phyloP scores from a whole-genome alignment of 2,888 invertebrate species.

The Lycocerus yunnanus region DNA sequence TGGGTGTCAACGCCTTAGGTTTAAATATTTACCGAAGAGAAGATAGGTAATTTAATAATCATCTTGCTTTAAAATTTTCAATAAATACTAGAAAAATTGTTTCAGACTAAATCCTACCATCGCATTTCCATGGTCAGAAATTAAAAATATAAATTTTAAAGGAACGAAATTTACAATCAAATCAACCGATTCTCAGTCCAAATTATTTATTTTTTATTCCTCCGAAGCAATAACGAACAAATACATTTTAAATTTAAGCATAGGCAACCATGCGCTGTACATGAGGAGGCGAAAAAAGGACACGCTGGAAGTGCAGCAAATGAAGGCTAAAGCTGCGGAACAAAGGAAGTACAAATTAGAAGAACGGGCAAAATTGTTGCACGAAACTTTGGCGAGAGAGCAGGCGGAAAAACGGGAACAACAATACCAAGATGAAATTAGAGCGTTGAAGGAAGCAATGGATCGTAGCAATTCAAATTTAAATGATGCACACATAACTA shows the following conservation, averaged over 20 bases:
- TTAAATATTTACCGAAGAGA: slow-evolving; percentile 97
- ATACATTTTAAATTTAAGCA: slow-evolving; percentile 94
- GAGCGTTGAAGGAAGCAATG: slow-evolving; percentile 90
- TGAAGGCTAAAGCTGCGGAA: slow-evolving; percentile 97
- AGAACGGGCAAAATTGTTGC: slow-evolving; percentile 89
- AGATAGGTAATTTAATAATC: slow-evolving; percentile 74
- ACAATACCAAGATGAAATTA: slow-evolving; percentile 90
- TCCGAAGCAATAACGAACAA: slow-evolving; percentile 96
- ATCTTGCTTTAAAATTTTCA: not conserved
- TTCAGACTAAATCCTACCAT: slow-evolving; percentile 92
- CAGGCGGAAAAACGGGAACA: slow-evolving; percentile 93
- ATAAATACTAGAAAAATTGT: slow-evolving; percentile 30
- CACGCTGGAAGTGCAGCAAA: slow-evolving; percentile 98
- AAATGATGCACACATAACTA: slow-evolving; percentile 83
- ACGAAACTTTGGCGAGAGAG: slow-evolving; percentile 90
- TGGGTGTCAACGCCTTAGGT: slow-evolving; percentile 96
- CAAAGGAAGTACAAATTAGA: slow-evolving; percentile 90
- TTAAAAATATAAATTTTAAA: slow-evolving; percentile 97
- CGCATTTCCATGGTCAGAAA: slow-evolving; percentile 99
- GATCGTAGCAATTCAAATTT: slow-evolving; percentile 76
- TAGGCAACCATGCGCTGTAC: slow-evolving; percentile 99
- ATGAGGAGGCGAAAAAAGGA: slow-evolving; percentile 98
- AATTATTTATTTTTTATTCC: slow-evolving; percentile 98
- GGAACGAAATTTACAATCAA: slow-evolving; percentile 99
- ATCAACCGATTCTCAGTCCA: slow-evolving; percentile 97